Evolutionary conservation across 2,113 vertebrate species (phyloP).

Genomic region (Dipodomys stephensi): DNA sequence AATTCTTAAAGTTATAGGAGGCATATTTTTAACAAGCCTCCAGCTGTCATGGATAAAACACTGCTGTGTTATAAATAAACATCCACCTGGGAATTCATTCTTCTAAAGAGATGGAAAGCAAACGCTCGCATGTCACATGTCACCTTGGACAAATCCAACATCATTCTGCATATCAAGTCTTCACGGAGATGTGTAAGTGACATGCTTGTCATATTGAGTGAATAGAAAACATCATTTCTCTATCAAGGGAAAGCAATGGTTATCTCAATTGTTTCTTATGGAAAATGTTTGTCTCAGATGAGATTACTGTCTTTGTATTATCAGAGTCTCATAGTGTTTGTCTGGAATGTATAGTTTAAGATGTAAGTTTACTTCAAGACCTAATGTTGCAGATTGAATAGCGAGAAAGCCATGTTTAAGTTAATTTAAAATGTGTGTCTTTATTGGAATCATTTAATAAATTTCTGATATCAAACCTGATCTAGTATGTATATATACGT

Average conservation of each 20-base stretch:
- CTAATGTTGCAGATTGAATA: background rate
- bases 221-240: constrained; percentile 63
- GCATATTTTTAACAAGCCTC: constrained; percentile 43
- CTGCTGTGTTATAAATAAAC: constrained; percentile 66
- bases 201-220: constrained; percentile 33
- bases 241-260: constrained; percentile 56
- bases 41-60: constrained; percentile 56
- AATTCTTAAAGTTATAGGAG: constrained; percentile 56
- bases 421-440: background rate
- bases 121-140: constrained; percentile 65
- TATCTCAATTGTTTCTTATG: constrained; percentile 67
- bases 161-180: constrained; percentile 71
- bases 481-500: background rate
- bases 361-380: background rate
- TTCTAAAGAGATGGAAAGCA: constrained; percentile 75
- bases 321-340: constrained; percentile 10
- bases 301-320: constrained; percentile 52
- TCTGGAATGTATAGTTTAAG: constrained; percentile 32
- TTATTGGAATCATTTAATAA: background rate
- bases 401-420: background rate
- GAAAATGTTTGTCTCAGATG: constrained; percentile 31
- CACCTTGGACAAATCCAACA: constrained; percentile 66
- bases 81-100: constrained; percentile 62
- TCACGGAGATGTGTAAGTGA: constrained; percentile 77
- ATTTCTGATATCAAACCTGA: background rate